Conservation (phyloP, 2,113 vertebrate genomes). For the Dromaius novaehollandiae region DNA sequence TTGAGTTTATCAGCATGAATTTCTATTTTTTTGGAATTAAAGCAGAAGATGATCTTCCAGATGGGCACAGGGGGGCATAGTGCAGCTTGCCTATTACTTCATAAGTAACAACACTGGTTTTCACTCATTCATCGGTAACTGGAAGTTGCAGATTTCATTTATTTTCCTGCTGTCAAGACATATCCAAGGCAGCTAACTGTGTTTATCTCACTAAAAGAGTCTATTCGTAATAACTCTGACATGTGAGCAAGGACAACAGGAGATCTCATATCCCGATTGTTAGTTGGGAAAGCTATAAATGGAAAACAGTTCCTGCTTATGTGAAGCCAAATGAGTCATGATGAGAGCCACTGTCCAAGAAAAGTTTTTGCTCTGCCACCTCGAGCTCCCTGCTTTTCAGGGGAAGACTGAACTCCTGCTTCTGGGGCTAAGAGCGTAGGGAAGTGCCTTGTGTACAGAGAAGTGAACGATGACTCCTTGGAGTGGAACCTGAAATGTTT, state of each 20-base stretch:
- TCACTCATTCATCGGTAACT: too few species aligned
- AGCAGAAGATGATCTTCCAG: not conserved
- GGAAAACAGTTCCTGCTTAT: not conserved
- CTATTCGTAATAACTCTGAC: not conserved
- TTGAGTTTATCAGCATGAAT: too few species aligned
- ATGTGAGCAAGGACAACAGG: too few species aligned
- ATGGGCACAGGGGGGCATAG: not conserved
- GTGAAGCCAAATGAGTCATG: not conserved
- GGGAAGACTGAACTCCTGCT: not conserved
- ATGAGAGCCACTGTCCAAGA: not conserved
- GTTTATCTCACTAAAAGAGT: not conserved
- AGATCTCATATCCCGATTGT: too few species aligned
- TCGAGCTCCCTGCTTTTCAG: not conserved
- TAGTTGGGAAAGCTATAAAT: not conserved
- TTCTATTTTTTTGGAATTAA: not conserved
- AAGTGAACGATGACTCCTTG: not conserved
- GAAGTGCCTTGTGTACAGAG: not conserved
- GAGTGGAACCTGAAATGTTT: not conserved
- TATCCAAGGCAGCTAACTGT: too few species aligned
- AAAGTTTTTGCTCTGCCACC: not conserved
- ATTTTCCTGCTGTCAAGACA: not conserved
- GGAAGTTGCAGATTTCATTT: not conserved
- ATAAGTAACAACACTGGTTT: accelerated
- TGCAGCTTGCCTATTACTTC: not conserved
- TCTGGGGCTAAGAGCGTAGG: too few species aligned